phyloP scores from a whole-genome alignment of 2,113 vertebrate species.

The Caranx melampygus region DNA sequence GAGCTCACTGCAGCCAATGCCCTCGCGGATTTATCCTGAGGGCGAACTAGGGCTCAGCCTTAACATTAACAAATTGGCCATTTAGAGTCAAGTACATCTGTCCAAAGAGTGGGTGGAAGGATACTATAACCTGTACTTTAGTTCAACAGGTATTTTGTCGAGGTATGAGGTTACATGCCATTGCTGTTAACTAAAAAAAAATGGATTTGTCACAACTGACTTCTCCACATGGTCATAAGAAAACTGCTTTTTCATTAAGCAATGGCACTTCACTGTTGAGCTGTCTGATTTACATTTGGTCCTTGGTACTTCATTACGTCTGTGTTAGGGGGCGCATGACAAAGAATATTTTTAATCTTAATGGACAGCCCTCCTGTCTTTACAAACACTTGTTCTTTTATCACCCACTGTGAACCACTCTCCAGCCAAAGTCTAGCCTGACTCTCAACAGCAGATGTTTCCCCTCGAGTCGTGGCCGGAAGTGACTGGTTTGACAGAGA shows the following conservation, averaged over 20 bases:
- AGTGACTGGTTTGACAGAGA: slow-evolving; percentile 66
- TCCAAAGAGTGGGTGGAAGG: slow-evolving; percentile 46
- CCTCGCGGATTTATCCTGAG: slow-evolving; percentile 52
- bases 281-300: not conserved
- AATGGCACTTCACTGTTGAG: not conserved
- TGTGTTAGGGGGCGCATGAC: slow-evolving; percentile 3
- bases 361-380: slow-evolving; percentile 16
- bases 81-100: slow-evolving; percentile 68
- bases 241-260: slow-evolving; percentile 9
- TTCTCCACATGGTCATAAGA: slow-evolving; percentile 10
- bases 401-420: slow-evolving; percentile 20
- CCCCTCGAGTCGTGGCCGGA: slow-evolving; percentile 63
- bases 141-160: not conserved
- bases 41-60: slow-evolving; percentile 57
- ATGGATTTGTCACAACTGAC: not conserved
- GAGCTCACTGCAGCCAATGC: slow-evolving; percentile 59
- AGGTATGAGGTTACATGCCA: not conserved
- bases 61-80: slow-evolving; percentile 65
- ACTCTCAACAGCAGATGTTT: slow-evolving; percentile 72
- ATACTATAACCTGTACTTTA: slow-evolving; percentile 30
- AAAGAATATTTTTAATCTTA: slow-evolving; percentile 30
- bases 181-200: slow-evolving; percentile 5
- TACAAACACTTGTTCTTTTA: slow-evolving; percentile 4
- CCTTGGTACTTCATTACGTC: not conserved
- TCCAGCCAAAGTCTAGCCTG: slow-evolving; percentile 23